A percentile compares a stretch with the other conserved stretches of the same genome.
Evolutionary conservation across 1,140 invertebrate species (phyloP).

Genomic region (Choristoneura fumiferana): DNA sequence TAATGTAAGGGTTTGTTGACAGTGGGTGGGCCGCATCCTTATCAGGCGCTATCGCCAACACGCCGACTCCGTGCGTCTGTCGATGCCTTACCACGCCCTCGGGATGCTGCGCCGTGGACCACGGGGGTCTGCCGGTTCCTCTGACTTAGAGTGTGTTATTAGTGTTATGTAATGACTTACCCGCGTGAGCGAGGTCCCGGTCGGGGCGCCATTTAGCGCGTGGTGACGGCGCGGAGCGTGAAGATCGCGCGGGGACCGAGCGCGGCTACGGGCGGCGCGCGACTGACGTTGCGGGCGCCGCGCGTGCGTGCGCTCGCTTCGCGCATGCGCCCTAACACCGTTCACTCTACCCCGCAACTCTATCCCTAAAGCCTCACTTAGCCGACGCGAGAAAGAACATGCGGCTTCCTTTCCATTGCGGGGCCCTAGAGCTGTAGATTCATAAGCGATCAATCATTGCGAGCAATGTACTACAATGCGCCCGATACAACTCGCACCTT

Average conservation of each 20-base stretch:
- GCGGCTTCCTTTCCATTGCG: too few relatives aligned
- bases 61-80: conserved; percentile 42
- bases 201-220: conserved; percentile 71
- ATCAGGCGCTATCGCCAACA: conserved; percentile 54
- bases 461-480: too few relatives aligned
- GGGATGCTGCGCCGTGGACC: conserved; percentile 49
- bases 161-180: conserved; percentile 50
- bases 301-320: conserved; percentile 54
- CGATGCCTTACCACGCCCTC: conserved; percentile 53
- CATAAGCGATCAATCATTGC: too few relatives aligned
- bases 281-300: conserved; percentile 49
- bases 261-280: conserved; percentile 56
- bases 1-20: conserved; percentile 67
- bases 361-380: too few relatives aligned
- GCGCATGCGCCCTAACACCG: conserved; percentile 53
- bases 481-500: too few relatives aligned
- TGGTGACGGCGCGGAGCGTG: conserved; percentile 38
- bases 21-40: conserved; percentile 51
- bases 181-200: conserved; percentile 57
- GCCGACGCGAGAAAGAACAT: too few relatives aligned
- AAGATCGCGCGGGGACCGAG: conserved; percentile 28
- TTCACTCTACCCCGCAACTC: too few relatives aligned
- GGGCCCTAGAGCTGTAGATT: too few relatives aligned
- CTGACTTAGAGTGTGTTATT: conserved; percentile 7
- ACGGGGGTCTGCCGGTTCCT: background rate